Base-by-base conservation (phyloP, 2,797 vertebrate species). In the Neosilurus hyrtlii region DNA sequence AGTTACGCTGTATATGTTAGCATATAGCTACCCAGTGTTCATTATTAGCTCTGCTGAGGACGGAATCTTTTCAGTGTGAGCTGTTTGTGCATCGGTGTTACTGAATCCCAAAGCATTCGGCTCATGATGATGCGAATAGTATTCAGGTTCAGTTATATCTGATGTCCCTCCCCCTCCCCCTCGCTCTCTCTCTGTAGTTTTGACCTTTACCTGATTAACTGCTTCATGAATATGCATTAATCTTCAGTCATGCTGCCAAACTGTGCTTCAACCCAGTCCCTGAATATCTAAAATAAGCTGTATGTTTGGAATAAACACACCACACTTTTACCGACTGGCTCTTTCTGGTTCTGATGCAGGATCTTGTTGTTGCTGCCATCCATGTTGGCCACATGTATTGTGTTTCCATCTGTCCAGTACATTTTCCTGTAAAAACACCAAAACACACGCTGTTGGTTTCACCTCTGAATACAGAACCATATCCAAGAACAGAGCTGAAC, bases 281-380 rank as follows among this genome's bases (percentile, higher is more conserved):
- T 49, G 6, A 70, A 49, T 70, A n/a, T 49, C 67, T 0, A 12
- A n/a, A 11, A 51, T 7, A 51, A n/a, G 37, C 20, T 10, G 67
- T 49, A 49, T 14, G 22, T 14, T 51, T 37, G 11, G 9, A n/a
- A 71, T 3, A 51, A 51, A 24, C 43, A 22, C 37, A 0, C 68
- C 24, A 2, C 2, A 18, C 9, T 71, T 90, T 95, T 94, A 96
- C 96, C 96, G 88, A 96, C 89, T 80, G 96, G 96, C 76, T 96
- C 96, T 84, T 94, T 97, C 83, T 97, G 96, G 91, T 95, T 96
- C 89, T 95, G 95, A 86, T 95, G 95, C 49, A 97, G 93, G 86
- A 96, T 96, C 91, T 96, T 96, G 91, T 92, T 94, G 88, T 96
- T 96, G 89, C 94, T 96, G 78, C 96, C 96, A 86, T 96, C 96